These are phyloP conservation scores for Edolisoma coerulescens DNA, from an alignment of 2,113 vertebrate species.

Conservation along the genomic window DNA sequence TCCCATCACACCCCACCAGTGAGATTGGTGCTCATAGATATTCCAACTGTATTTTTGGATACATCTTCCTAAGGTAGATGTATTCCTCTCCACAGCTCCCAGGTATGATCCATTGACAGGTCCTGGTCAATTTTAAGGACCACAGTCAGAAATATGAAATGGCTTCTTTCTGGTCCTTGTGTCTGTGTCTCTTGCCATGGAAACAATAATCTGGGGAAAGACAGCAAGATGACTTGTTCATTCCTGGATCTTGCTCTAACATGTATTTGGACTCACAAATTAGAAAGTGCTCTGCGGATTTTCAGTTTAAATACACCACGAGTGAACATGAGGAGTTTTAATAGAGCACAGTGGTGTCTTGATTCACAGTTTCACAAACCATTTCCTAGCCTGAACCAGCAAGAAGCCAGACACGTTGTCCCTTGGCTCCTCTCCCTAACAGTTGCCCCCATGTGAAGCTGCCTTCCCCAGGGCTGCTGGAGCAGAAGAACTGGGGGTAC, in stretches of 20 bases:
- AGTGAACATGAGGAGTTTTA: not conserved
- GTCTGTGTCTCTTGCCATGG: not conserved
- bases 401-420: not conserved
- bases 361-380: not conserved
- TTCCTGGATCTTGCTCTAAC: not conserved
- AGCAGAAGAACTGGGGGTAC: not conserved
- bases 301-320: not conserved
- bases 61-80: fast-evolving
- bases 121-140: not conserved
- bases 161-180: not conserved
- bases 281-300: not conserved
- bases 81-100: not conserved
- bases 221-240: not conserved
- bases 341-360: not conserved
- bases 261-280: not conserved
- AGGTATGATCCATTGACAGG: not conserved
- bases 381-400: not conserved
- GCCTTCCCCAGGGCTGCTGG: not conserved
- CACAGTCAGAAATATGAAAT: not conserved
- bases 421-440: not conserved
- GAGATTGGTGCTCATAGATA: not conserved
- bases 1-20: not conserved
- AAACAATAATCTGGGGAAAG: not conserved
- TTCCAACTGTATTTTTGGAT: not conserved
- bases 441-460: not conserved